These are phyloP conservation scores for Centropristis striata DNA, from an alignment of 2,113 vertebrate genomes.

Conservation along the genomic window DNA sequence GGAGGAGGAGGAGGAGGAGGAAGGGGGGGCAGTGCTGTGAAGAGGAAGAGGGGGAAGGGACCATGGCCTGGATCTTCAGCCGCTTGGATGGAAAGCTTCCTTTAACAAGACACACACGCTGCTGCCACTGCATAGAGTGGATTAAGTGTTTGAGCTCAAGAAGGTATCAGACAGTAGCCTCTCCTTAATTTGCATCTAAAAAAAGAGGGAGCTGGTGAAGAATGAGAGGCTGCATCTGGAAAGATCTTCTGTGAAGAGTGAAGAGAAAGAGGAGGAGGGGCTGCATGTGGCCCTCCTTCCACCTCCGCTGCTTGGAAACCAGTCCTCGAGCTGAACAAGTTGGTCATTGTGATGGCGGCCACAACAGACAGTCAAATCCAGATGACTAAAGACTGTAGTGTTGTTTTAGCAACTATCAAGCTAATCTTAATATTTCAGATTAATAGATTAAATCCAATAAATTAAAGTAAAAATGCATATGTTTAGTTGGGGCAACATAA, in stretches of 20 bases:
- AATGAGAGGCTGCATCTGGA: conserved; percentile 67
- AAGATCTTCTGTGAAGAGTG: conserved; percentile 72
- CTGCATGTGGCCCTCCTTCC: conserved; percentile 13
- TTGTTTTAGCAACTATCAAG: not conserved
- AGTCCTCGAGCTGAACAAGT: conserved; percentile 56
- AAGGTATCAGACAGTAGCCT: conserved; percentile 14
- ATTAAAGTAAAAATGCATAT: not conserved
- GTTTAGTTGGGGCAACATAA: not conserved
- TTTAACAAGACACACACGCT: conserved; percentile 56
- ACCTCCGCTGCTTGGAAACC: conserved; percentile 62
- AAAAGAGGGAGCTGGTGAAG: conserved; percentile 67
- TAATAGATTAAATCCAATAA: not conserved
- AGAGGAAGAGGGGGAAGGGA: conserved; percentile 69
- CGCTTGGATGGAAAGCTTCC: conserved; percentile 54
- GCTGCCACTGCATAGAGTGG: conserved; percentile 45
- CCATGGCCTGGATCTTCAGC: conserved; percentile 51
- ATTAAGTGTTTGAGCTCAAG: conserved; percentile 54
- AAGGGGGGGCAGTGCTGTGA: conserved; percentile 78
- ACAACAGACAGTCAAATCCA: conserved; percentile 63
- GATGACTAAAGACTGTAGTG: conserved; percentile 26
- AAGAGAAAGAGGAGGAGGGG: conserved; percentile 30
- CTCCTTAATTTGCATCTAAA: conserved; percentile 65
- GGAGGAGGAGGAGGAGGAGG: conserved; percentile 4
- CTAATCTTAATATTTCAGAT: not conserved
- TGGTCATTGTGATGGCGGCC: conserved; percentile 48